Conservation (phyloP, 1,140 invertebrate genomes). For the Lineus longissimus region DNA sequence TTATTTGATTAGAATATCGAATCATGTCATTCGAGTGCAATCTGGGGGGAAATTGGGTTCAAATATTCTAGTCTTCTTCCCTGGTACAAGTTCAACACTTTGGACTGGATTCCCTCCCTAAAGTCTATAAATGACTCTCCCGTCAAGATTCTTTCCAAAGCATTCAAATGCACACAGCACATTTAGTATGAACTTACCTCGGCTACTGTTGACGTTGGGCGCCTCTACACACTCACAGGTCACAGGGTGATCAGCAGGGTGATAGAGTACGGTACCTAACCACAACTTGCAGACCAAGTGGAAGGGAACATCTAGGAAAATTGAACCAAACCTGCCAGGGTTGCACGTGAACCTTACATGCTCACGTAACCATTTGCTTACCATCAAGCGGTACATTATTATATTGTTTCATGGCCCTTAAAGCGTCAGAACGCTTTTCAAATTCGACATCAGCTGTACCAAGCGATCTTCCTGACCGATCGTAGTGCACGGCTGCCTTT, state of each 20-base stretch:
- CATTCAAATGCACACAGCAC: background rate
- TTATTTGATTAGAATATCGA: no score
- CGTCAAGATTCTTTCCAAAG: background rate
- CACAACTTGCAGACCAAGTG: background rate
- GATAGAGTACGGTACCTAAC: background rate
- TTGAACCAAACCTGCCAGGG: background rate
- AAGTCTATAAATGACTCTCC: background rate
- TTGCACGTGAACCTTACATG: background rate
- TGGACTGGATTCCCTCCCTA: background rate
- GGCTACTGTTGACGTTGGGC: background rate
- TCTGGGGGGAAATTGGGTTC: no score
- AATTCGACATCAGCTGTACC: conserved; percentile 97
- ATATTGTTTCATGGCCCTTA: conserved; percentile 96
- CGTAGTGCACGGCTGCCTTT: conserved; percentile 94
- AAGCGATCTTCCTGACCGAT: conserved; percentile 89
- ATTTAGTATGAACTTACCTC: background rate
- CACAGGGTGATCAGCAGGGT: background rate
- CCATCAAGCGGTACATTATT: conserved; percentile 95
- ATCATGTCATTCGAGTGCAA: no score
- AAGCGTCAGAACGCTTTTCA: conserved; percentile 82
- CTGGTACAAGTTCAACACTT: no score
- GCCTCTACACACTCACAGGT: background rate
- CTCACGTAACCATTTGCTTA: conserved; percentile 41
- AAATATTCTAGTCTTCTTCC: no score
- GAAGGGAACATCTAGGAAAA: background rate